Percentiles rank a stretch among this genome's conserved stretches.
phyloP scores from a whole-genome alignment of 2,113 vertebrate species.

The human region DNA sequence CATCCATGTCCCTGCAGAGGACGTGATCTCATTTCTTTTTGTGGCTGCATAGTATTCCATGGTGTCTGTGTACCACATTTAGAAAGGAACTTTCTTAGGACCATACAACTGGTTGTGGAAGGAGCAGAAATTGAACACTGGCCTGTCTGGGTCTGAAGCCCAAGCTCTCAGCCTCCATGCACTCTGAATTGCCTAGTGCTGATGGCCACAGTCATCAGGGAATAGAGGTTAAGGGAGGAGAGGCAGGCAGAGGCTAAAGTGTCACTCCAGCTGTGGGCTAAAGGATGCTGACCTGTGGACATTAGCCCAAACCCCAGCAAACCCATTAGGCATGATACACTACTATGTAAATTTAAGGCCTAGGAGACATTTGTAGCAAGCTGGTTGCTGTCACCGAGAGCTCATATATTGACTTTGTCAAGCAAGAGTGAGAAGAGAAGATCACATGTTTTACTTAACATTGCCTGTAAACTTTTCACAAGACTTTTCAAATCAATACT shows the following conservation, averaged over 20 bases:
- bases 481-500: background rate
- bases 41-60: too few species aligned
- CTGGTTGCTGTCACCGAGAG: background rate
- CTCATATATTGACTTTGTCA: background rate
- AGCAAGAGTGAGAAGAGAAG: background rate
- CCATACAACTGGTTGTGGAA: background rate
- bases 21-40: too few species aligned
- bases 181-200: background rate
- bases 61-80: too few species aligned
- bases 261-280: background rate
- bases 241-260: background rate
- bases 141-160: background rate
- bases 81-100: background rate
- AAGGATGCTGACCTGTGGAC: background rate
- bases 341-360: background rate
- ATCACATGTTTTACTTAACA: background rate
- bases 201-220: background rate
- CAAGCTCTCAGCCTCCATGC: background rate
- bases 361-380: background rate
- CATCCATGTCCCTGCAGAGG: too few species aligned
- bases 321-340: background rate
- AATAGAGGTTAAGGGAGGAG: too few species aligned
- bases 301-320: background rate
- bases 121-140: background rate
- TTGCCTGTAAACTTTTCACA: background rate